Evolutionary conservation across 2,797 vertebrate species (phyloP).

Genomic region (Neoniphon sammara): DNA sequence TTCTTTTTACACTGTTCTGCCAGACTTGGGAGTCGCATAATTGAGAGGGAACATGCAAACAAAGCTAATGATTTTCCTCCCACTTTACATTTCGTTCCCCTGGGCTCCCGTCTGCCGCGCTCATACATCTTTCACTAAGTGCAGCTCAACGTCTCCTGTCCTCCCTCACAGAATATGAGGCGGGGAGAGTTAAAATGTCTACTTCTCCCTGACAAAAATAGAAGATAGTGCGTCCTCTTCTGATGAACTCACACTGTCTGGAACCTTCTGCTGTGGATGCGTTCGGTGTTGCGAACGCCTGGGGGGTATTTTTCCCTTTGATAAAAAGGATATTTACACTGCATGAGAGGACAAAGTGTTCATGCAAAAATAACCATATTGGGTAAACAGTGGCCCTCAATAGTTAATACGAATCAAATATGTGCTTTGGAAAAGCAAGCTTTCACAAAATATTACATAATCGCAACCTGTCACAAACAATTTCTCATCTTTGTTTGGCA

Average conservation of each 20-base stretch:
- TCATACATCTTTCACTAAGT: slow-evolving; percentile 72
- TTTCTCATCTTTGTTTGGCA: not conserved
- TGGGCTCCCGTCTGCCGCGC: slow-evolving; percentile 52
- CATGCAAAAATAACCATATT: slow-evolving; percentile 34
- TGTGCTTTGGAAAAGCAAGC: not conserved
- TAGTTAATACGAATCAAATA: slow-evolving; percentile 4
- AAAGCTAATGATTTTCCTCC: slow-evolving; percentile 76
- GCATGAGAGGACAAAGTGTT: slow-evolving; percentile 17
- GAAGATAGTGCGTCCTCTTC: slow-evolving; percentile 34
- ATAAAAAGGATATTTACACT: slow-evolving; percentile 41
- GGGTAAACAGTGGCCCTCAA: slow-evolving; percentile 12
- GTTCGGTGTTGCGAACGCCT: slow-evolving; percentile 23
- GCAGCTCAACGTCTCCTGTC: slow-evolving; percentile 61
- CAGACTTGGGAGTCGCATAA: slow-evolving; percentile 68
- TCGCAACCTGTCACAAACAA: not conserved
- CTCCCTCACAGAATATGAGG: slow-evolving; percentile 18
- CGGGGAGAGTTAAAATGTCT: slow-evolving; percentile 45
- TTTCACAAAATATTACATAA: slow-evolving; percentile 7
- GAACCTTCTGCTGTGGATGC: slow-evolving; percentile 23
- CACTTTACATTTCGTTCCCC: slow-evolving; percentile 67
- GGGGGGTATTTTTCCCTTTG: slow-evolving; percentile 9
- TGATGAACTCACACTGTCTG: slow-evolving; percentile 48
- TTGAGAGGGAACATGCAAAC: slow-evolving; percentile 76
- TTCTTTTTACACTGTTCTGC: slow-evolving; percentile 30
- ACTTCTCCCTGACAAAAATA: slow-evolving; percentile 35